Evolutionary conservation across 37 sponge, comb jelly and placozoan genomes (phyloP).

Genomic region (Lycopodina hypogea): DNA sequence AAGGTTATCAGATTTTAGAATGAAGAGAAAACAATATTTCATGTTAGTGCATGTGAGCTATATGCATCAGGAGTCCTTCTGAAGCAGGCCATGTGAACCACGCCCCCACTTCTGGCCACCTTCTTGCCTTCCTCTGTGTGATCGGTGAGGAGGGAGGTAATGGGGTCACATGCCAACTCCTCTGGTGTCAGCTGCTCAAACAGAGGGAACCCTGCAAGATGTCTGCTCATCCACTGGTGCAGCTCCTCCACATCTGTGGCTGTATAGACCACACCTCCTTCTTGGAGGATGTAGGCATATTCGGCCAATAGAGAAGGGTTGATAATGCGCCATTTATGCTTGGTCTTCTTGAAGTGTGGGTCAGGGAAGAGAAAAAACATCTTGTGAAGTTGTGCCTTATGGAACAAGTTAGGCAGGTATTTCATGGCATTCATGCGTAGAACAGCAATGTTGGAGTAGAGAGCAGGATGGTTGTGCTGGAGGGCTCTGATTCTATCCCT

Average conservation of each 20-base stretch:
- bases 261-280: slow-evolving; percentile 88
- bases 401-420: slow-evolving; percentile 90
- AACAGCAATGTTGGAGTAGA: slow-evolving; percentile 83
- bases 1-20: no score
- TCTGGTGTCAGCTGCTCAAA: slow-evolving; percentile 61
- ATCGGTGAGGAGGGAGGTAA: slow-evolving; percentile 50
- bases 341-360: slow-evolving; percentile 97
- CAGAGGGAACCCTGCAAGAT: slow-evolving; percentile 73
- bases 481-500: slow-evolving; percentile 92
- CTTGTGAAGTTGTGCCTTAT: slow-evolving; percentile 88
- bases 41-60: no score
- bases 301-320: slow-evolving; percentile 81
- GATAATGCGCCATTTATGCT: slow-evolving; percentile 97
- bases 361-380: slow-evolving; percentile 97
- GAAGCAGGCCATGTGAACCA: slow-evolving; percentile 61
- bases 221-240: slow-evolving; percentile 90
- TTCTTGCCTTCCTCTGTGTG: slow-evolving; percentile 96
- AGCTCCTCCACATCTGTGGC: slow-evolving; percentile 95
- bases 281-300: slow-evolving; percentile 84
- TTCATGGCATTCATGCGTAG: slow-evolving; percentile 97
- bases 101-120: slow-evolving; percentile 72
- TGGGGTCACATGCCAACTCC: slow-evolving; percentile 62
- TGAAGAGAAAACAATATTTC: no score
- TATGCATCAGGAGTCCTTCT: slow-evolving; percentile 76
- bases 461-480: slow-evolving; percentile 59